Conservation (phyloP, 1,140 invertebrate genomes). For the Linepithema humile region DNA sequence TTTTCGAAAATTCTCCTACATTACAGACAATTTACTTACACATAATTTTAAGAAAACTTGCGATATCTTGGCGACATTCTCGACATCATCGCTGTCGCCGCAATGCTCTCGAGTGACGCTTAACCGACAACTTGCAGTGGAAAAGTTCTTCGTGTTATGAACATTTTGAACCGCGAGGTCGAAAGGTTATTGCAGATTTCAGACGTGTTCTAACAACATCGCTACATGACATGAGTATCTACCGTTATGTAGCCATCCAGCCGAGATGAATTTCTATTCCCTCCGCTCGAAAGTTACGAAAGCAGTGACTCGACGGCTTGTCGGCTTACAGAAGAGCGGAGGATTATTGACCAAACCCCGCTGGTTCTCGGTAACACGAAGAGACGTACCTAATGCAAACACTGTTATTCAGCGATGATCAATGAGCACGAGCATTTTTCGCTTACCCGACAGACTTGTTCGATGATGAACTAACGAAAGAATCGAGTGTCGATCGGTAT, state of each 20-base stretch:
- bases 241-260: background rate
- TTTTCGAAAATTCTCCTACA: no score
- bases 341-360: conserved; percentile 13
- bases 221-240: background rate
- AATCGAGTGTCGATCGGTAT: conserved; percentile 39
- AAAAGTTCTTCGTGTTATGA: conserved; percentile 26
- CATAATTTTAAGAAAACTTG: background rate
- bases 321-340: conserved; percentile 6
- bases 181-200: conserved; percentile 50
- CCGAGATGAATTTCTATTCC: conserved; percentile 35
- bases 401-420: conserved; percentile 51
- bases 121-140: conserved; percentile 41
- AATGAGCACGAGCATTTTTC: conserved; percentile 46
- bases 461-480: conserved; percentile 13
- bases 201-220: conserved; percentile 19
- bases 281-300: conserved; percentile 4
- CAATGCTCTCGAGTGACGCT: background rate
- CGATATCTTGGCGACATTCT: background rate
- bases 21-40: background rate
- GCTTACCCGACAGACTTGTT: conserved; percentile 39
- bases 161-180: background rate
- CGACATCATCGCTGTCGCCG: background rate
- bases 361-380: conserved; percentile 31
- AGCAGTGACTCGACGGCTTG: conserved; percentile 30
- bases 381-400: conserved; percentile 51